Conservation (phyloP, 1,140 invertebrate species). For the Heliconius nattereri region DNA sequence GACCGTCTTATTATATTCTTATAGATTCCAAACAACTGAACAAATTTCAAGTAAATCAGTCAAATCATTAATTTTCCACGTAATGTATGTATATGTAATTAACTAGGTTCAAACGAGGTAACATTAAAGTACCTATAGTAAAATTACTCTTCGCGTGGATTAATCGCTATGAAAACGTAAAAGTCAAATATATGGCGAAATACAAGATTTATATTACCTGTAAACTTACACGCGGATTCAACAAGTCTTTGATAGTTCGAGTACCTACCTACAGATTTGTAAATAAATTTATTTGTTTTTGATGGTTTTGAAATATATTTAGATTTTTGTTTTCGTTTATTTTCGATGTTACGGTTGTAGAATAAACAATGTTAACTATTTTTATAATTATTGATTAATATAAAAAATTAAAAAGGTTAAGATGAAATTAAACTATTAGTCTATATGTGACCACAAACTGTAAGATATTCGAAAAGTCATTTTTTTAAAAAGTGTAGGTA, state of each 20-base stretch:
- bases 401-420: too few species aligned
- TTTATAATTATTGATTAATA: not conserved
- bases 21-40: too few species aligned
- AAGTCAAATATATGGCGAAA: slow-evolving; percentile 59
- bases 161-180: slow-evolving; percentile 65
- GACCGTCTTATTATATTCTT: too few species aligned
- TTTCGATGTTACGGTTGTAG: not conserved
- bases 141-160: slow-evolving; percentile 46
- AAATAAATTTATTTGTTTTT: not conserved
- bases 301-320: not conserved
- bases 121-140: not conserved
- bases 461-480: too few species aligned
- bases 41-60: not conserved
- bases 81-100: not conserved
- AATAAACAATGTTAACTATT: not conserved
- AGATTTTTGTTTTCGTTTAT: not conserved
- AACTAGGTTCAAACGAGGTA: not conserved
- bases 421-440: too few species aligned
- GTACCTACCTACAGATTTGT: not conserved
- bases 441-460: too few species aligned
- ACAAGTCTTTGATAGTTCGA: slow-evolving; percentile 18
- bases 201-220: slow-evolving; percentile 59
- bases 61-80: not conserved
- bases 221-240: slow-evolving; percentile 41
- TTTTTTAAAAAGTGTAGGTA: too few species aligned